phyloP scores from a whole-genome alignment of 2,113 vertebrate species.

The Odontesthes bonariensis region DNA sequence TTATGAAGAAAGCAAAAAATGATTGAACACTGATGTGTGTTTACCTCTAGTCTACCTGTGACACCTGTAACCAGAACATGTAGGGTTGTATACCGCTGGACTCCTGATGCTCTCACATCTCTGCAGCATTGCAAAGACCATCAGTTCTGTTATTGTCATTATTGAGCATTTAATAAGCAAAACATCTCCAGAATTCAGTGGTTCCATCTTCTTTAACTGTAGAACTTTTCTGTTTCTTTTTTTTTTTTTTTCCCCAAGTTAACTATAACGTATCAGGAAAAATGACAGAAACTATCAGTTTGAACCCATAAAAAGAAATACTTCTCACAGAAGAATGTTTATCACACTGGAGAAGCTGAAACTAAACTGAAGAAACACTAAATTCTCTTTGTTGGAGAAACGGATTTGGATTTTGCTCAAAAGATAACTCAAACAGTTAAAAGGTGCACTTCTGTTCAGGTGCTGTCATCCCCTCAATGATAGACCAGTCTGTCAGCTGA shows the following conservation, averaged over 20 bases:
- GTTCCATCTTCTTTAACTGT: not conserved
- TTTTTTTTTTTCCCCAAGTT: too few species aligned
- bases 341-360: too few species aligned
- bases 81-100: too few species aligned
- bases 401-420: not conserved
- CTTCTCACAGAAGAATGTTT: too few species aligned
- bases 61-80: not conserved
- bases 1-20: not conserved
- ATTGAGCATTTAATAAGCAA: too few species aligned
- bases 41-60: not conserved
- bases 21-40: not conserved
- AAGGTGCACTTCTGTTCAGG: not conserved
- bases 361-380: not conserved
- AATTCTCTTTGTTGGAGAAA: too few species aligned
- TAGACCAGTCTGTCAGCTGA: constrained; percentile 4
- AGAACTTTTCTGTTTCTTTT: not conserved
- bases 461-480: not conserved
- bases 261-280: not conserved
- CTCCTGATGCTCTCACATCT: too few species aligned
- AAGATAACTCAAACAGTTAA: not conserved
- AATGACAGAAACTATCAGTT: not conserved
- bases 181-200: not conserved
- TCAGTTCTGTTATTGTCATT: too few species aligned
- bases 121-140: too few species aligned
- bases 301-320: too few species aligned